Evolutionary conservation across 2,888 invertebrate genomes (phyloP).

Genomic region (Ellobium chinense): DNA sequence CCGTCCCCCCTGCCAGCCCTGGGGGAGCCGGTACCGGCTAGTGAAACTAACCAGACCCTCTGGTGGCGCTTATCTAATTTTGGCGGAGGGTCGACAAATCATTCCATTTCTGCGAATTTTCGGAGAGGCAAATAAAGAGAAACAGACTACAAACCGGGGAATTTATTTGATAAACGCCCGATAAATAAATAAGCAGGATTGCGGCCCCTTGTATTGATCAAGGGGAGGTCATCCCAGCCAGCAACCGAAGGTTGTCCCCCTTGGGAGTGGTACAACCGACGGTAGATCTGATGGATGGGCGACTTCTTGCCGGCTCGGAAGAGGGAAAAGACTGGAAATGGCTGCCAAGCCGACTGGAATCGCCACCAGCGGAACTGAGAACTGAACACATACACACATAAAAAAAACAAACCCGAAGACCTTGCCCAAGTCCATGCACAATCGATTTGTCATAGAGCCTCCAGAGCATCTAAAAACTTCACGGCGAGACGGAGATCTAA

Average conservation of each 20-base stretch:
- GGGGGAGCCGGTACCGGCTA: neutral
- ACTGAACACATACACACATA: too few species aligned
- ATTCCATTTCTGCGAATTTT: constrained; percentile 31
- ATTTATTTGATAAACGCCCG: constrained; percentile 69
- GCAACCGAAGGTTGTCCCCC: neutral
- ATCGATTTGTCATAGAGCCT: neutral
- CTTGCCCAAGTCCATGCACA: too few species aligned
- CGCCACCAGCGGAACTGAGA: too few species aligned
- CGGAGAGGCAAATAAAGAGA: constrained; percentile 58
- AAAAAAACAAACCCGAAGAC: too few species aligned
- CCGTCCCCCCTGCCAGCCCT: neutral
- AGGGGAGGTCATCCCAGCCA: constrained; percentile 5
- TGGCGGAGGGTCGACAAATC: constrained; percentile 11
- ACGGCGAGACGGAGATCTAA: neutral
- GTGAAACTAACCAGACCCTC: constrained; percentile 27
- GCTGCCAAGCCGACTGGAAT: neutral
- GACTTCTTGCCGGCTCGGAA: neutral
- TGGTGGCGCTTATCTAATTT: neutral
- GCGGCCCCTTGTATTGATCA: constrained; percentile 39
- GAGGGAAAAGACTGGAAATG: neutral
- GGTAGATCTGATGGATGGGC: neutral
- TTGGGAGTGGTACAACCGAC: neutral
- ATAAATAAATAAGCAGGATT: constrained; percentile 69
- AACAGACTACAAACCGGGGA: constrained; percentile 65
- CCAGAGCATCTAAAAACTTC: neutral